Conservation (phyloP, 2,888 invertebrate species). For the Thecocarcelia acutangulata region DNA sequence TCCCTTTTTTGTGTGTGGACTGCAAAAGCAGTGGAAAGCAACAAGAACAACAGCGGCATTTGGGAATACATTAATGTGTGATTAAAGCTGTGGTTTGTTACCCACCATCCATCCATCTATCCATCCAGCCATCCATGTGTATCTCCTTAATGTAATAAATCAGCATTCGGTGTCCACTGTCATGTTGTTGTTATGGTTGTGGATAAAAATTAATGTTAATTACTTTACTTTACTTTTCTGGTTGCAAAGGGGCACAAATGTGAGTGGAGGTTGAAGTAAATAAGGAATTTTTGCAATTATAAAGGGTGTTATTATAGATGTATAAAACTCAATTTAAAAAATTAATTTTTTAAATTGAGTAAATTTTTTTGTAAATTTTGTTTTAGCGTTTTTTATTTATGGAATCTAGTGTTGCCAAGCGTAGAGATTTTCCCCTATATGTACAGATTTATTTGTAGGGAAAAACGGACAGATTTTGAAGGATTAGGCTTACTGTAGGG, state of each 20-base stretch:
- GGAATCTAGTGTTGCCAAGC: too few species aligned
- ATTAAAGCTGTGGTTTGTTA: slow-evolving; percentile 31
- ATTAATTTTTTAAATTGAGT: too few species aligned
- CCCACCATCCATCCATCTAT: too few species aligned
- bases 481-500: too few species aligned
- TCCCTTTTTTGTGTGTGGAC: slow-evolving; percentile 11
- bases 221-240: not conserved
- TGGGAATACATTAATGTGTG: slow-evolving; percentile 19
- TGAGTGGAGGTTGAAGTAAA: not conserved
- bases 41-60: not conserved
- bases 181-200: not conserved
- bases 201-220: slow-evolving; percentile 8
- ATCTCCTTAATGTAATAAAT: slow-evolving; percentile 21
- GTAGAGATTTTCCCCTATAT: too few species aligned
- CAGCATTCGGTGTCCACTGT: not conserved
- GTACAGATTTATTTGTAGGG: too few species aligned
- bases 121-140: too few species aligned
- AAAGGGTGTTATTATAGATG: too few species aligned
- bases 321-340: too few species aligned
- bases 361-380: too few species aligned
- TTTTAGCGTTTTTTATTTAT: too few species aligned
- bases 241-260: not conserved
- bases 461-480: too few species aligned
- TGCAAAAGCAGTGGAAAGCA: not conserved
- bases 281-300: not conserved